phyloP scores from a whole-genome alignment of 2,797 vertebrate genomes.

The Coregonus suidteri region DNA sequence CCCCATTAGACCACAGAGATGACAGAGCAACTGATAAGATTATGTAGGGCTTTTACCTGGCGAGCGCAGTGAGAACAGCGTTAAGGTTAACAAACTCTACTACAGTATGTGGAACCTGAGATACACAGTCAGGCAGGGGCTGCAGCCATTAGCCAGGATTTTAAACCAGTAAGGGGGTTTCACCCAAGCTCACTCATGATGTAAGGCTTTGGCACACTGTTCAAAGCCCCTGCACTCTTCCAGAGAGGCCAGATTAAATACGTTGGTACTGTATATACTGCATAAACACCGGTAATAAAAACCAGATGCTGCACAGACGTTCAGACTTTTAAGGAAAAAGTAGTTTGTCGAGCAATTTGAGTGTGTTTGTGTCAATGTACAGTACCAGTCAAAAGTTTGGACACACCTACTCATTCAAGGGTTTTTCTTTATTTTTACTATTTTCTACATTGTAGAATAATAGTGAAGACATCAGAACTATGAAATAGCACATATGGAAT shows the following conservation, averaged over 20 bases:
- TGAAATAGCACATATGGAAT: no score
- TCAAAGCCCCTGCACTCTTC: slow-evolving; percentile 28
- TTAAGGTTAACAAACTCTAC: neutral
- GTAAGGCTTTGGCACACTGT: slow-evolving; percentile 36
- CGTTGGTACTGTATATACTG: slow-evolving; percentile 33
- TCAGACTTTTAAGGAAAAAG: slow-evolving; percentile 4
- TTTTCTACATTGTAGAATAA: no score
- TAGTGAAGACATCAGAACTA: no score
- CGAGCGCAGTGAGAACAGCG: neutral
- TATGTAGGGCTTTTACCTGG: neutral
- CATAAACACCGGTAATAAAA: slow-evolving; percentile 35
- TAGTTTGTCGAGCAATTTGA: neutral
- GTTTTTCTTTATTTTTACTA: no score
- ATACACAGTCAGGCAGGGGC: neutral
- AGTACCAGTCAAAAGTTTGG: neutral
- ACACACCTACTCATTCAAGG: no score
- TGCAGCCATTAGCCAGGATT: slow-evolving; percentile 25
- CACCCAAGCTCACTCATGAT: slow-evolving; percentile 25
- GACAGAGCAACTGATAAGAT: slow-evolving; percentile 20
- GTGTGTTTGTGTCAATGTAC: neutral
- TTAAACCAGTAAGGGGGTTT: slow-evolving; percentile 20
- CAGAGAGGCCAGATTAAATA: slow-evolving; percentile 30
- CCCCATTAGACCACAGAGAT: slow-evolving; percentile 5
- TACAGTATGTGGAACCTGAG: neutral
- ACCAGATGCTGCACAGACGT: slow-evolving; percentile 24